Conservation (phyloP, 2,113 vertebrate genomes). For the Chaetorhynchus papuensis region DNA sequence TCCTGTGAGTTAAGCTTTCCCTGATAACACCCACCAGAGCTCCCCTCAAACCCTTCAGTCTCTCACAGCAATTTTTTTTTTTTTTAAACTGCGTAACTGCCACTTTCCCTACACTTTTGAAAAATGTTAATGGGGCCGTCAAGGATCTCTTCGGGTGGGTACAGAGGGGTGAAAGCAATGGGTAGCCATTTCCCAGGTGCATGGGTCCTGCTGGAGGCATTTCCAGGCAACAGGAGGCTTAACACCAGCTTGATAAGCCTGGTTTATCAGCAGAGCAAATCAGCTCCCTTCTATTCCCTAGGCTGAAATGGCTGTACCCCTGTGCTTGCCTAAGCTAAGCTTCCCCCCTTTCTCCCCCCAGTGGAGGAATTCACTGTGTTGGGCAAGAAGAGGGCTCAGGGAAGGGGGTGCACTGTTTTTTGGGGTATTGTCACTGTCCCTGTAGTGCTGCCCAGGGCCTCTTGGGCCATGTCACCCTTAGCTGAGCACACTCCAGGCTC, state of each 20-base stretch:
- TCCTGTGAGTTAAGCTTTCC: not conserved
- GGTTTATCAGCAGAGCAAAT: not conserved
- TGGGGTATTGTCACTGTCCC: not conserved
- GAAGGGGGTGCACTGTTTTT: not conserved
- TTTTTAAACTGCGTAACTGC: not conserved
- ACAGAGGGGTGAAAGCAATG: not conserved
- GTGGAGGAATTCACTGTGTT: not conserved
- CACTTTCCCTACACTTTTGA: not conserved
- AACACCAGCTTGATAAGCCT: not conserved
- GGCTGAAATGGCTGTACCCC: not conserved
- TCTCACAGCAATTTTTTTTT: not conserved
- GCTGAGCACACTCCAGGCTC: rapidly evolving
- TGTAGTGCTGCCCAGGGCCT: not conserved
- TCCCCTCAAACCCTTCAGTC: not conserved
- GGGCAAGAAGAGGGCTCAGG: not conserved
- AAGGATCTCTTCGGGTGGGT: not conserved
- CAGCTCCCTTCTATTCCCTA: not conserved
- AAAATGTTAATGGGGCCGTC: not conserved
- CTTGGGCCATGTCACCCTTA: too few species aligned
- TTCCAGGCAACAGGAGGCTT: not conserved
- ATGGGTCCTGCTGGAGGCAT: not conserved
- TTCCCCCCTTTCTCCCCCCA: not conserved
- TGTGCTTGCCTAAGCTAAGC: not conserved
- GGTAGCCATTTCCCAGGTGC: not conserved
- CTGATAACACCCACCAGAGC: not conserved